Base-by-base conservation (phyloP, 2,797 vertebrate species). In the Squalus acanthias region DNA sequence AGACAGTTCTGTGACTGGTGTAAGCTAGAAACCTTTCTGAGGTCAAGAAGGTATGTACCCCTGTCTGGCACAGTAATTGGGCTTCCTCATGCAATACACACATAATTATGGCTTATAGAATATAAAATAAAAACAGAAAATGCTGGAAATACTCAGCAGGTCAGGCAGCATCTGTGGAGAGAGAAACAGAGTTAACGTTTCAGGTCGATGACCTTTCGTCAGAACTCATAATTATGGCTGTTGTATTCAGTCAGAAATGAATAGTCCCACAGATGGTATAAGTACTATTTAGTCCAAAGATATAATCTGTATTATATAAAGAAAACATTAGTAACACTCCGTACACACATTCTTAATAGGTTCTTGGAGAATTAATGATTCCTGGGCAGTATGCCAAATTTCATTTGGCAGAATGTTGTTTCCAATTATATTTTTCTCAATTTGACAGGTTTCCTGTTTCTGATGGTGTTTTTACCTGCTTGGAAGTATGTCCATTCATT, bases 231-330 rank as follows among this genome's bases (percentile, higher is more conserved):
- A 95, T 53, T 74, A 95, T 57, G 13, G 46, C 70, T 72, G 12
- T 24, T 74, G 94, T 33, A 95, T 33, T 72, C 46, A 95, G 94
- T 74, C 69, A 95, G 69, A 15, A 74, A 74, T 50, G 50, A 95
- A 70, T 74, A 74, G 50, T 29, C 50, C 53, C 69, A 72, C 69
- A 76, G 26, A 74, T 72, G 13, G 69, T 57, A 57, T 57, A 76
- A 95, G 94, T 29, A 74, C 69, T 10, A 76, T 57, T 72, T 95
- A 1, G 70, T 20, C 50, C 70, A n/a, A 76, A n/a, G 24, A 72
- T 76, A 57, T 70, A 50, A 70, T 76, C 46, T 76, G 70, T 95
- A 60, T 76, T 57, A 57, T 57, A 76, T 20, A 57, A 95, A 76
- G 94, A 57, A 26, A 57, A 33, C 70, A 74, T 76, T 72, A 95